phyloP scores from a whole-genome alignment of 2,797 vertebrate species.

The Crocidura indochinensis region DNA sequence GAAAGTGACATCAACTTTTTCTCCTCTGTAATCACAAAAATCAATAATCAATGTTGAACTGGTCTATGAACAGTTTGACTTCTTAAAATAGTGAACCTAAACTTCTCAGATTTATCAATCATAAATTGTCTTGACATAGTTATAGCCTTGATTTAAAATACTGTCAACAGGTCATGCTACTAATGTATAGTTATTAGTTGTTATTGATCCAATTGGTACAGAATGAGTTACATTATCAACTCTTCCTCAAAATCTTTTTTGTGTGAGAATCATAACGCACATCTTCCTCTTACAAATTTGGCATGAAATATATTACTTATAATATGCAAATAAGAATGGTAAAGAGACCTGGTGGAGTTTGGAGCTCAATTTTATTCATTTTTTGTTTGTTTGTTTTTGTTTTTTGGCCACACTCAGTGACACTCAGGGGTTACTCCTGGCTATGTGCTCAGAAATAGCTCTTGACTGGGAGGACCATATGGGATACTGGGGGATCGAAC shows the following conservation, averaged over 20 bases:
- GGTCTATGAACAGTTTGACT: background rate
- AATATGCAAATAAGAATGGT: background rate
- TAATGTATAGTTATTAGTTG: background rate
- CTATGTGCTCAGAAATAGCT: too few species aligned
- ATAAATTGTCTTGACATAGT: background rate
- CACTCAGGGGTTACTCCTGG: too few species aligned
- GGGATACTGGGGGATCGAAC: too few species aligned
- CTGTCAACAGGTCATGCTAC: background rate
- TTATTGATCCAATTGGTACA: background rate
- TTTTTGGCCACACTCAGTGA: too few species aligned
- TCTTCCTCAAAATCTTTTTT: background rate
- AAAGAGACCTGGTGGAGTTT: background rate
- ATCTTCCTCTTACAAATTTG: background rate
- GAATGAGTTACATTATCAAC: background rate
- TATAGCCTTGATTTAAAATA: background rate
- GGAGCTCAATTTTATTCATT: background rate
- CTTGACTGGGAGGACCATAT: too few species aligned
- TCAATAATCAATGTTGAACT: background rate
- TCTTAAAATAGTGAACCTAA: slow-evolving; percentile 35
- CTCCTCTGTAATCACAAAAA: background rate
- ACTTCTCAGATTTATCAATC: background rate
- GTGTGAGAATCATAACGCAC: background rate
- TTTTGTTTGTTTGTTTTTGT: too few species aligned
- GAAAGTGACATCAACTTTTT: background rate
- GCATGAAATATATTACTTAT: background rate